Conservation (phyloP, 1,140 invertebrate genomes). For the Ctenoplectra terminalis region DNA sequence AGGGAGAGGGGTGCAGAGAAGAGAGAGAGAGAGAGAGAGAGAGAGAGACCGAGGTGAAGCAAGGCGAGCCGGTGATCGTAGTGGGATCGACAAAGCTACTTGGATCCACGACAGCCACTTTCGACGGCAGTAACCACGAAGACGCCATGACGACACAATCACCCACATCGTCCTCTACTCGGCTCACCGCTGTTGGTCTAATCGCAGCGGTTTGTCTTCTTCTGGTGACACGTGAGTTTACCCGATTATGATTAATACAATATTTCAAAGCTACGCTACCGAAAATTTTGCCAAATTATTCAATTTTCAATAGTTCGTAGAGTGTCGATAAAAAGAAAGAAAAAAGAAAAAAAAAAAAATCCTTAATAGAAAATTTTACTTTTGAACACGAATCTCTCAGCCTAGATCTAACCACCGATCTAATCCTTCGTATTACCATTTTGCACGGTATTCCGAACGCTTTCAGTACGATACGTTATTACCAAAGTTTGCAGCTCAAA, state of each 20-base stretch:
- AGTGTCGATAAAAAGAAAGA: no score
- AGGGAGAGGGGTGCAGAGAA: not conserved
- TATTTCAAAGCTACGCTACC: not conserved
- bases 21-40: not conserved
- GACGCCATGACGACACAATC: conserved; percentile 81
- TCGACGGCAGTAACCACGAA: conserved; percentile 80
- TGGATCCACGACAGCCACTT: conserved; percentile 76
- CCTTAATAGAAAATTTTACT: not conserved
- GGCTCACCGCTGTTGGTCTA: conserved; percentile 70
- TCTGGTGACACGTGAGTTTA: conserved; percentile 76
- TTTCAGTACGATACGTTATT: conserved; percentile 16
- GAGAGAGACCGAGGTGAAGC: conserved; percentile 53
- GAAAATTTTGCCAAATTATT: no score
- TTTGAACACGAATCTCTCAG: not conserved
- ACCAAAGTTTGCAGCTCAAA: conserved; percentile 22
- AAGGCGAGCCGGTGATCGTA: conserved; percentile 74
- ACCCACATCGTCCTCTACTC: conserved; percentile 74
- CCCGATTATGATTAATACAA: not conserved
- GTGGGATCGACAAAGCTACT: conserved; percentile 79
- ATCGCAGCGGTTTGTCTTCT: conserved; percentile 74
- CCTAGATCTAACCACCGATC: no score
- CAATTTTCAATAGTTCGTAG: not conserved
- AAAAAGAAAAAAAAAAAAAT: no score
- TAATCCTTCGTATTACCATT: not conserved
- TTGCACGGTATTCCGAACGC: not conserved